A percentile compares a stretch with the other conserved stretches of the same genome.
These are phyloP conservation scores for Archilochus colubris DNA, from an alignment of 2,113 vertebrate genomes.

Conservation along the genomic window DNA sequence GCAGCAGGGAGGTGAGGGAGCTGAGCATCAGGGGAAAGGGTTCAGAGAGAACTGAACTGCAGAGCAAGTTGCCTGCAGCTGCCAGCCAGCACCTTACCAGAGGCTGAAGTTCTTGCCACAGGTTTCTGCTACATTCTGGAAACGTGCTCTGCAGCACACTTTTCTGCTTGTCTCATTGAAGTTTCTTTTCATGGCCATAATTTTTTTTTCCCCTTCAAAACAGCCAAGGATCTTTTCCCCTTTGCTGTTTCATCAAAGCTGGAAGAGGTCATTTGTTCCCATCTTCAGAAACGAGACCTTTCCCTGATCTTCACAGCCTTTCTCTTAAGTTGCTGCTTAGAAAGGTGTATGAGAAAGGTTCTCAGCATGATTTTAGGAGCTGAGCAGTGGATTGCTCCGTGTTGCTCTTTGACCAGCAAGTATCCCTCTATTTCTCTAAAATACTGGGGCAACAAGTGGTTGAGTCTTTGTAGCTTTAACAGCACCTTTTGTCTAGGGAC, in stretches of 20 bases:
- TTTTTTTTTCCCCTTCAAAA: background rate
- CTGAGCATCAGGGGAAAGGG: background rate
- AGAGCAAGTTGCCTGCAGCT: background rate
- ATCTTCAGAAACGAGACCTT: background rate
- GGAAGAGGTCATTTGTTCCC: background rate
- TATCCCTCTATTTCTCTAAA: background rate
- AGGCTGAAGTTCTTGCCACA: background rate
- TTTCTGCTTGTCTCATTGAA: background rate
- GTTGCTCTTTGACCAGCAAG: background rate
- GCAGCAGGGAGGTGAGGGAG: background rate
- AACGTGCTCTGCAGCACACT: background rate
- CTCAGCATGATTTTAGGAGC: background rate
- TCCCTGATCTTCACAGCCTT: background rate
- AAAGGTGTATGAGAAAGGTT: background rate
- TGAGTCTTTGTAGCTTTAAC: background rate
- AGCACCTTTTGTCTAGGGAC: background rate
- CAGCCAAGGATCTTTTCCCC: background rate
- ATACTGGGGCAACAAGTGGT: background rate
- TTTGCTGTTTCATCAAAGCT: background rate
- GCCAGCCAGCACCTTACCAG: accelerated
- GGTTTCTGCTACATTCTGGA: background rate
- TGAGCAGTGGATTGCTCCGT: background rate
- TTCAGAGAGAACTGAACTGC: background rate
- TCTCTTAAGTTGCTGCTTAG: background rate
- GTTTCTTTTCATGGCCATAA: accelerated